Evolutionary conservation across 2,888 invertebrate genomes (phyloP), one percentile per base, ranked within the genome.

Genomic region (Ryuthela nishihirai): DNA sequence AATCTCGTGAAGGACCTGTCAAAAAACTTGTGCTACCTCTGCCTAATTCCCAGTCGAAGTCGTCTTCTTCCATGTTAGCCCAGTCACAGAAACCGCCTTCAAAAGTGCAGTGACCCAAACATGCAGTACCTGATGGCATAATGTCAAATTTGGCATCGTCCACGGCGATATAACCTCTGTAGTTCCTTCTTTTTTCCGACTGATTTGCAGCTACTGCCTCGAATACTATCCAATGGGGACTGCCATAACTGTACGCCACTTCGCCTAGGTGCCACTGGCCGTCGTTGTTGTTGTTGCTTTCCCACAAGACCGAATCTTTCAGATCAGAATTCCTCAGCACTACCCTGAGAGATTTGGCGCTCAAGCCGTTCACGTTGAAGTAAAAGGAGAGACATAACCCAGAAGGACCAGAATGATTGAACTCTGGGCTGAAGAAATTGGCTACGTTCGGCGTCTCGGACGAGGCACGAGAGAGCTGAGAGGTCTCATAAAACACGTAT

Each of bases 401-500:
- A 2, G 59, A 40, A 6, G 59, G 59, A 10, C 53, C 52, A 1
- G 59, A 46, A 23, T 59, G 59, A n/a, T 59, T 53, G 12, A 46
- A 53, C 9, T 25, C 24, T 0, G 59, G 59, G n/a, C 59, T 48
- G 29, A 29, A 9, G 12, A 29, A n/a, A n/a, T n/a, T n/a, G n/a
- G n/a, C n/a, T 15, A 15, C 39, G 10, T 12, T 32, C 25, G n/a
- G 47, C 54, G 20, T 18, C 23, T 3, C 21, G 72, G 62, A 55
- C 44, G 67, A 64, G 3, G 71, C 73, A n/a, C n/a, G n/a, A n/a
- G n/a, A n/a, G 20, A 75, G 64, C 24, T 76, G 71, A 0, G 80
- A 80, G 2, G 79, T 79, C 66, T 80, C 80, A 63, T 79, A 72
- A 50, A 80, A 78, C 3, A 76, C 75, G 59, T 80, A 80, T 1